phyloP scores from a whole-genome alignment of 2,888 invertebrate genomes.

The Hypercompe scribonia region DNA sequence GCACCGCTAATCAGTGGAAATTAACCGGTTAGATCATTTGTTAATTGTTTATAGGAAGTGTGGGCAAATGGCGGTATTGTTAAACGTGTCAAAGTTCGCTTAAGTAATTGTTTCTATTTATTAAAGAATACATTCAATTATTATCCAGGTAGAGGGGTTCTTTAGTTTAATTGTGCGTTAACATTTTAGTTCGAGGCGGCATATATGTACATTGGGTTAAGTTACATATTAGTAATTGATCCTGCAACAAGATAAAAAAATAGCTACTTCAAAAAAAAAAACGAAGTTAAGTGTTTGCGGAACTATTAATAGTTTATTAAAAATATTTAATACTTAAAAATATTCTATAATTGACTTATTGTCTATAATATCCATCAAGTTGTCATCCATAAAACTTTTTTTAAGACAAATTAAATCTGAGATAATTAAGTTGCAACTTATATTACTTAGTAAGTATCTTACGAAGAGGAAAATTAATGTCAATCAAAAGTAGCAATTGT shows the following conservation, averaged over 20 bases:
- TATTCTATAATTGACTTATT: neutral
- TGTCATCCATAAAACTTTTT: too few relatives aligned
- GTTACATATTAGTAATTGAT: neutral
- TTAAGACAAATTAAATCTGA: neutral
- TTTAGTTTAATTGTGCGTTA: too few relatives aligned
- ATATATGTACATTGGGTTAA: too few relatives aligned
- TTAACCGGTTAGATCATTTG: conserved; percentile 50
- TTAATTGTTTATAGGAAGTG: conserved; percentile 52
- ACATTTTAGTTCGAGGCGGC: too few relatives aligned
- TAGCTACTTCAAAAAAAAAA: neutral
- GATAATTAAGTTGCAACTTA: neutral
- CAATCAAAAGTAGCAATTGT: neutral
- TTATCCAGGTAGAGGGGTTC: too few relatives aligned
- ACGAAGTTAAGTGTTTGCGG: too few relatives aligned
- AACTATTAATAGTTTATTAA: too few relatives aligned
- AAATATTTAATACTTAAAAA: too few relatives aligned
- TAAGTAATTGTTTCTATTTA: conserved; percentile 5
- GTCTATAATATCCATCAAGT: too few relatives aligned
- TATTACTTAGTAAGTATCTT: neutral
- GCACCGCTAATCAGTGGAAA: conserved; percentile 55
- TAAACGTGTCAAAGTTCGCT: conserved; percentile 17
- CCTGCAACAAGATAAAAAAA: neutral
- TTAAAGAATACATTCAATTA: too few relatives aligned
- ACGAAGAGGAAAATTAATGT: neutral
- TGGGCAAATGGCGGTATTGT: conserved; percentile 22